Evolutionary conservation across 2,888 invertebrate genomes (phyloP).

Genomic region (Pristionchus exspectatus): DNA sequence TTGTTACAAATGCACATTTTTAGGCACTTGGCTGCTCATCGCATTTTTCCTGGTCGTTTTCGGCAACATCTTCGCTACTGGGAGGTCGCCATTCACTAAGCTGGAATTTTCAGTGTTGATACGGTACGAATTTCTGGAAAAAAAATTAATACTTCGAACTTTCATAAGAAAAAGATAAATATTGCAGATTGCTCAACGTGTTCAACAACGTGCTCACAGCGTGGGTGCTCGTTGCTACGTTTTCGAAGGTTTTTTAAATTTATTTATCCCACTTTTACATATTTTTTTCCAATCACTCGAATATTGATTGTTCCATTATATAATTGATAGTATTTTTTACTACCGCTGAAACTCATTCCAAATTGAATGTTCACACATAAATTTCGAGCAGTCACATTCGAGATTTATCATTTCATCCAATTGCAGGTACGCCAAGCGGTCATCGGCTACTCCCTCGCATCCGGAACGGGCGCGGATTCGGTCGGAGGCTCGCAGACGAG

Average conservation of each 20-base stretch:
- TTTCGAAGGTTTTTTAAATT: neutral
- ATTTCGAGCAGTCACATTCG: no score
- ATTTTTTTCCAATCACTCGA: neutral
- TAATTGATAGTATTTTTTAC: no score
- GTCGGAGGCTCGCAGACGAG: no score
- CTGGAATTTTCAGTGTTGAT: neutral
- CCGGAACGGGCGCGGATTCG: no score
- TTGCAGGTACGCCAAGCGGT: no score
- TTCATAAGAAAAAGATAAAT: neutral
- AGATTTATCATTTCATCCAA: no score
- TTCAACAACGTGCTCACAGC: constrained; percentile 13
- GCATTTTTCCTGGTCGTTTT: neutral
- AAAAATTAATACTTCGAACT: neutral
- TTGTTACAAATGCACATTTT: neutral
- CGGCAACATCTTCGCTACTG: neutral
- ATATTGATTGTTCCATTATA: no score
- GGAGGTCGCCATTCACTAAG: neutral
- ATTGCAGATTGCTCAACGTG: neutral
- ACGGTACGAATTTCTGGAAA: neutral
- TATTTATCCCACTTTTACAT: neutral
- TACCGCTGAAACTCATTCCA: no score
- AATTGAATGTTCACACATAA: no score
- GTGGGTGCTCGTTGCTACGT: constrained; percentile 3
- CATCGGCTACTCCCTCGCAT: no score
- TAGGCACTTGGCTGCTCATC: neutral